Conservation (phyloP, 2,888 invertebrate species). For the Glyphotaelius pellucidus region DNA sequence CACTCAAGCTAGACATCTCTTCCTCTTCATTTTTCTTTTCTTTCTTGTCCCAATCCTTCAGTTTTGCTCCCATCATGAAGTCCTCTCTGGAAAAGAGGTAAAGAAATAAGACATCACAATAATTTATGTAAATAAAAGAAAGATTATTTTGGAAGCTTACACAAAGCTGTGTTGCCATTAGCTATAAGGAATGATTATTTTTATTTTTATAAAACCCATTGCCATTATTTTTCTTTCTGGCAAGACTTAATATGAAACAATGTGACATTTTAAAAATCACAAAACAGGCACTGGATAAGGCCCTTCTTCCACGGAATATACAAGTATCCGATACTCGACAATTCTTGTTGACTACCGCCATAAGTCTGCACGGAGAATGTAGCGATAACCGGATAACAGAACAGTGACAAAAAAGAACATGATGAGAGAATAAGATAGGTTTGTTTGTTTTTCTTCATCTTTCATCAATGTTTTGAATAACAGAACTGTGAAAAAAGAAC, state of each 20-base stretch:
- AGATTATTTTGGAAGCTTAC: background rate
- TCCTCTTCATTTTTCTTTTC: slow-evolving; percentile 74
- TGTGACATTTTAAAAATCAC: too few relatives aligned
- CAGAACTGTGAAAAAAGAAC: too few relatives aligned
- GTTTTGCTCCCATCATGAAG: slow-evolving; percentile 92
- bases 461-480: too few relatives aligned
- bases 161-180: background rate
- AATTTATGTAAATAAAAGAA: slow-evolving; percentile 70
- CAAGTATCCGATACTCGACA: too few relatives aligned
- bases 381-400: background rate
- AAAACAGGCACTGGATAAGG: too few relatives aligned
- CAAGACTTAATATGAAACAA: too few relatives aligned
- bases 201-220: background rate
- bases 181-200: background rate
- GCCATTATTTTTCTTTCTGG: too few relatives aligned
- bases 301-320: too few relatives aligned
- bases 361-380: background rate
- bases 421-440: too few relatives aligned
- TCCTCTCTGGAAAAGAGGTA: slow-evolving; percentile 82
- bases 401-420: too few relatives aligned
- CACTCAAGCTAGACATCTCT: slow-evolving; percentile 66
- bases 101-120: slow-evolving; percentile 69
- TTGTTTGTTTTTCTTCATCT: too few relatives aligned
- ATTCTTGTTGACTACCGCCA: too few relatives aligned
- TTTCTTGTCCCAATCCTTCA: slow-evolving; percentile 92